These are phyloP conservation scores for Macrocentrus cingulum DNA, from an alignment of 1,140 invertebrate genomes.

Conservation along the genomic window DNA sequence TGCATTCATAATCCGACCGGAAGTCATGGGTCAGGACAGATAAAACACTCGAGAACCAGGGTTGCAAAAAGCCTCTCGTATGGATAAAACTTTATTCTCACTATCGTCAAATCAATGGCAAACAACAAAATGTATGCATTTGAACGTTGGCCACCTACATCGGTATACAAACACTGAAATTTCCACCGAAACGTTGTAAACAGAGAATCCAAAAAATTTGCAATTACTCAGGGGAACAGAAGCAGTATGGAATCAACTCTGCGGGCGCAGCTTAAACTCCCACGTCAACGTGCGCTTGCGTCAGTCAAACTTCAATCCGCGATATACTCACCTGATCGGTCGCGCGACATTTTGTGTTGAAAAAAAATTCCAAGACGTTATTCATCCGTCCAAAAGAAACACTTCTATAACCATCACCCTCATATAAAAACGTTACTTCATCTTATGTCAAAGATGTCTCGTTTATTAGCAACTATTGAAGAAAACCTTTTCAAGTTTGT, in stretches of 20 bases:
- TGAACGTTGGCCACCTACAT: conserved; percentile 1
- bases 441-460: no score
- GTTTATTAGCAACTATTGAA: no score
- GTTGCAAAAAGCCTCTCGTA: conserved; percentile 35
- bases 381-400: not conserved
- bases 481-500: no score
- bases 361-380: conserved; percentile 45
- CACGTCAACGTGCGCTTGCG: no score
- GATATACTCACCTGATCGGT: conserved; percentile 49
- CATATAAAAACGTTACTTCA: no score
- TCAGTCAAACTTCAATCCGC: conserved; percentile 6
- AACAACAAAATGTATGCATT: conserved; percentile 19
- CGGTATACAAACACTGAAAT: conserved; percentile 10
- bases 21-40: conserved; percentile 53
- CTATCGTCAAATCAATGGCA: not conserved
- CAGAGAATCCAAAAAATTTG: conserved; percentile 42
- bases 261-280: no score
- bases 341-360: conserved; percentile 54
- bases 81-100: conserved; percentile 1
- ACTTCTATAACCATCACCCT: no score
- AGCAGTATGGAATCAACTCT: conserved; percentile 32
- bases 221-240: conserved; percentile 49
- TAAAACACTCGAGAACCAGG: conserved; percentile 44
- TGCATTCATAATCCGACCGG: conserved; percentile 5
- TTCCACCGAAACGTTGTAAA: conserved; percentile 29